Evolutionary conservation across 1,140 invertebrate genomes (phyloP).

Genomic region (Venturia canescens): DNA sequence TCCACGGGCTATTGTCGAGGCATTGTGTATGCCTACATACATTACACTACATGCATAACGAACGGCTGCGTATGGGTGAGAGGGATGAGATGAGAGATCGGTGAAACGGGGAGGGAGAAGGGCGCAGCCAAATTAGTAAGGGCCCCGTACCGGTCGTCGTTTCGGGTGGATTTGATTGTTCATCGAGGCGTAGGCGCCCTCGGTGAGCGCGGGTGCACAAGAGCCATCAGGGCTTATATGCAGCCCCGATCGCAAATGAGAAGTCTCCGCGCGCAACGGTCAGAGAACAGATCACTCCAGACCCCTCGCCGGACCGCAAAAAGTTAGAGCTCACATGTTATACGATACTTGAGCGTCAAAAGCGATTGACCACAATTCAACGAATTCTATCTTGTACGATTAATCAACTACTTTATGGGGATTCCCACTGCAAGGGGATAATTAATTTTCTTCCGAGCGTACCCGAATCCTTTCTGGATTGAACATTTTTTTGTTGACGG

Average conservation of each 20-base stretch:
- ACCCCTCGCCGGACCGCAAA: neutral
- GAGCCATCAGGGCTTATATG: conserved; percentile 21
- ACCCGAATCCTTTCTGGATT: too few relatives aligned
- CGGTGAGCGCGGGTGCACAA: conserved; percentile 18
- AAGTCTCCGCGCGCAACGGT: conserved; percentile 17
- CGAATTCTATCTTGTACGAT: neutral
- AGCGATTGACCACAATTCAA: neutral
- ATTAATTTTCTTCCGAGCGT: too few relatives aligned
- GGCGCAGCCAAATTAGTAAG: conserved; percentile 22
- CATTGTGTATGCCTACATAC: conserved; percentile 22
- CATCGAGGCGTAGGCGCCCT: conserved; percentile 37
- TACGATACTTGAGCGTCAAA: neutral
- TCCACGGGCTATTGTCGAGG: conserved; percentile 33
- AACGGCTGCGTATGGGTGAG: neutral
- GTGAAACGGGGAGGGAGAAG: neutral
- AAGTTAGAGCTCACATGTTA: conserved; percentile 19
- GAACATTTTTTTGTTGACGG: too few relatives aligned
- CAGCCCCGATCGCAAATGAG: conserved; percentile 25
- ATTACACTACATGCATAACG: neutral
- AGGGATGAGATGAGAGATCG: neutral
- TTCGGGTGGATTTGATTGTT: conserved; percentile 36
- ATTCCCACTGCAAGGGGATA: neutral
- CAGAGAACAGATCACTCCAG: conserved; percentile 31
- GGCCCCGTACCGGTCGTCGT: conserved; percentile 20
- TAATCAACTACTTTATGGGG: neutral